Conservation (phyloP, 2,797 vertebrate genomes). For the Chrysolophus pictus region DNA sequence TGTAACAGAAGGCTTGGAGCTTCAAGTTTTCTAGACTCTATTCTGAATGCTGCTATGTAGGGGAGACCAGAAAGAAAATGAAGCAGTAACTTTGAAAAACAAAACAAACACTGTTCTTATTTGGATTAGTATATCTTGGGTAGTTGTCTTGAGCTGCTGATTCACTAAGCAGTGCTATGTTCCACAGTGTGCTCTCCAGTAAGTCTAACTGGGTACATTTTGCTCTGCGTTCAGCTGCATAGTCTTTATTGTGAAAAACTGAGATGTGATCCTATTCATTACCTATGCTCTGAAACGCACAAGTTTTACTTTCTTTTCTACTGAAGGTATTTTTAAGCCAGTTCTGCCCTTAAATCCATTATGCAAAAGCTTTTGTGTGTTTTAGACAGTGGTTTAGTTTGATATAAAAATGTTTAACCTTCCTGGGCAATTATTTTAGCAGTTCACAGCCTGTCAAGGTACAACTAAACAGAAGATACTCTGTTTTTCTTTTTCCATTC, state of each 20-base stretch:
- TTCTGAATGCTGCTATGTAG: background rate
- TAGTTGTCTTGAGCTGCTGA: background rate
- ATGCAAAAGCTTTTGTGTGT: background rate
- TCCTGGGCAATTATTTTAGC: background rate
- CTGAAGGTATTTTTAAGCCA: background rate
- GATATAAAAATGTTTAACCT: background rate
- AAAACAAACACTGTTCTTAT: background rate
- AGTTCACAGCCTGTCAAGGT: background rate
- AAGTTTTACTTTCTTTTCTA: background rate
- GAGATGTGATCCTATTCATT: background rate
- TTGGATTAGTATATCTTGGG: rapidly evolving
- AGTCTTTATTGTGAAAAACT: background rate
- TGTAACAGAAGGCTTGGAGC: background rate
- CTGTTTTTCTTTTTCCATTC: background rate
- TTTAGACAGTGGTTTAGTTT: background rate
- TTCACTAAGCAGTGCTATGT: background rate
- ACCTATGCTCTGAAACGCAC: background rate
- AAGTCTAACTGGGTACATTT: background rate
- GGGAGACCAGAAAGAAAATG: background rate
- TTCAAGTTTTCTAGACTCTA: background rate
- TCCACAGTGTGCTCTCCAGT: background rate
- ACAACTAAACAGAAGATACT: background rate
- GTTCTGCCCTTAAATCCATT: constrained; percentile 9
- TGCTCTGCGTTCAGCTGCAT: background rate
- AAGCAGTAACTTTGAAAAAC: background rate